phyloP scores from a whole-genome alignment of 2,113 vertebrate genomes.

The Pogona vitticeps region DNA sequence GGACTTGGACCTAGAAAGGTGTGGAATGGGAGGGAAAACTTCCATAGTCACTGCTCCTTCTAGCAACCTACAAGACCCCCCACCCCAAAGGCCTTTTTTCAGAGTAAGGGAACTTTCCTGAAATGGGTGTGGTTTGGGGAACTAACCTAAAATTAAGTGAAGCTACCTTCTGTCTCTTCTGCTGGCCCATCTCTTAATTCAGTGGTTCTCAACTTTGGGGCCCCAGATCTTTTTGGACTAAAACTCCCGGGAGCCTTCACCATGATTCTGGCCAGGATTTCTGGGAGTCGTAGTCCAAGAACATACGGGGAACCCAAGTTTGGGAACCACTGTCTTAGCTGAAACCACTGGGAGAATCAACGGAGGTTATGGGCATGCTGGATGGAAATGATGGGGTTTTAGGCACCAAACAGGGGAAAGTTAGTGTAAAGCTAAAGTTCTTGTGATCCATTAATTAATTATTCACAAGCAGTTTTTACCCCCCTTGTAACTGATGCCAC shows the following conservation, averaged over 20 bases:
- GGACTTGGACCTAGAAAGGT: background rate
- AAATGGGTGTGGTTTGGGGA: background rate
- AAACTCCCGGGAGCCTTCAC: no score
- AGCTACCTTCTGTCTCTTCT: background rate
- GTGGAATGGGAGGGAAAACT: background rate
- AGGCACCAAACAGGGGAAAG: background rate
- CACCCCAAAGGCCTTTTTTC: background rate
- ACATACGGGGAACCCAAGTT: no score
- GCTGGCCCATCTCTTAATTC: background rate
- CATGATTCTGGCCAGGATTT: no score
- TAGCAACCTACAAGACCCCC: background rate
- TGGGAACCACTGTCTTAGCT: no score
- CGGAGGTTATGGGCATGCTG: background rate
- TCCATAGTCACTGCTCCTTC: background rate
- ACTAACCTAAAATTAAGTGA: background rate
- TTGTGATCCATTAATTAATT: background rate
- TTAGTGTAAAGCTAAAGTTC: background rate
- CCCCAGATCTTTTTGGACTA: no score
- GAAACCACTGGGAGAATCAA: background rate
- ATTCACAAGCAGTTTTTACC: background rate
- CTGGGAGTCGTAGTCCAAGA: no score
- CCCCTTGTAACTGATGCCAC: background rate
- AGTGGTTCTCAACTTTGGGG: no score
- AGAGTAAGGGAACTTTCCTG: background rate
- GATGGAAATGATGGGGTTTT: background rate